These are phyloP conservation scores for Hybognathus amarus DNA, from an alignment of 2,797 vertebrate species.

Conservation along the genomic window DNA sequence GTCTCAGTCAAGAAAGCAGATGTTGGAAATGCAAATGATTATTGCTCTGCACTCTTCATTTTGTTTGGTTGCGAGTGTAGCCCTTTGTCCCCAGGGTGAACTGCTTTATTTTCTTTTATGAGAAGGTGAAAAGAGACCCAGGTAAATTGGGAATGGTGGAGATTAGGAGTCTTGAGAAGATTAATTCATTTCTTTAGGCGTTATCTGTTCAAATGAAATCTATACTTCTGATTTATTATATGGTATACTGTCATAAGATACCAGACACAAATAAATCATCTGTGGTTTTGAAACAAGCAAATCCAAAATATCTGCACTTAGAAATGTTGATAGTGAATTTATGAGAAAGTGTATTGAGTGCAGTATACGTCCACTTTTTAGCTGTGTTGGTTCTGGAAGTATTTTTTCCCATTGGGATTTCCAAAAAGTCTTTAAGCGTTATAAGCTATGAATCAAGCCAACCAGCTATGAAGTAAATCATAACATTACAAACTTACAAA, in stretches of 20 bases:
- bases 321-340: neutral
- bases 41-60: conserved; percentile 61
- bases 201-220: conserved; percentile 33
- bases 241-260: conserved; percentile 30
- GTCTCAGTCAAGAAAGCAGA: conserved; percentile 65
- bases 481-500: neutral
- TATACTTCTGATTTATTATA: conserved; percentile 26
- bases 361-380: neutral
- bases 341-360: neutral
- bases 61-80: conserved; percentile 40
- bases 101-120: conserved; percentile 45
- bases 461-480: neutral
- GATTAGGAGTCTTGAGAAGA: conserved; percentile 32
- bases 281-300: neutral
- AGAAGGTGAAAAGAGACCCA: conserved; percentile 50
- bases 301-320: conserved; percentile 14
- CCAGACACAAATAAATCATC: conserved; percentile 36
- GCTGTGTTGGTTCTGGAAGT: neutral
- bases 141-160: conserved; percentile 20
- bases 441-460: neutral
- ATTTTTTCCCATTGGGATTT: neutral
- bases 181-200: conserved; percentile 6
- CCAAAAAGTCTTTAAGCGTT: neutral
- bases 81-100: conserved; percentile 24
- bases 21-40: conserved; percentile 73